These are phyloP conservation scores for Apis dorsata DNA, from an alignment of 1,140 invertebrate species.

Conservation along the genomic window DNA sequence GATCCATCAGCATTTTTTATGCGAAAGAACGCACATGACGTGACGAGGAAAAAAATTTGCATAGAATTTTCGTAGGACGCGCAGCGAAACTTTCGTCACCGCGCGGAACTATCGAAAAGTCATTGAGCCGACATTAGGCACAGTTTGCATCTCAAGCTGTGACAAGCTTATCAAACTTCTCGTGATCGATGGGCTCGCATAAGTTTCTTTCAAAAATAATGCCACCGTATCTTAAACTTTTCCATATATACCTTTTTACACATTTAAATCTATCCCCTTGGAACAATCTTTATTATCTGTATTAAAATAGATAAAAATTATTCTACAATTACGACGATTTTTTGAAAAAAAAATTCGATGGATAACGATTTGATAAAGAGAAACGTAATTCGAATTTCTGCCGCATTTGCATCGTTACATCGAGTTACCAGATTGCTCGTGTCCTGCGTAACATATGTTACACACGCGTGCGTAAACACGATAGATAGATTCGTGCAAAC, in stretches of 20 bases:
- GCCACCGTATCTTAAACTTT: background rate
- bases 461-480: conserved; percentile 49
- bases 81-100: conserved; percentile 52
- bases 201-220: conserved; percentile 30
- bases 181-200: conserved; percentile 58
- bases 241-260: no score
- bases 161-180: conserved; percentile 50
- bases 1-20: conserved; percentile 77
- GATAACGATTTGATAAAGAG: background rate
- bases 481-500: conserved; percentile 55
- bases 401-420: no score
- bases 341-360: no score
- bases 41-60: conserved; percentile 79
- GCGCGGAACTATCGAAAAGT: conserved; percentile 77
- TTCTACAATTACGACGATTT: no score
- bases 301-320: no score
- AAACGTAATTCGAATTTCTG: background rate
- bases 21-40: conserved; percentile 76
- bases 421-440: background rate
- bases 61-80: conserved; percentile 72
- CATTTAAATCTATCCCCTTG: no score
- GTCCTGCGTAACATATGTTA: conserved; percentile 57
- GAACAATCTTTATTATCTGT: no score
- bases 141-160: conserved; percentile 35
- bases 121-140: conserved; percentile 77